Base-by-base conservation (phyloP, 2,888 invertebrate species). In the Punctoribates punctum region DNA sequence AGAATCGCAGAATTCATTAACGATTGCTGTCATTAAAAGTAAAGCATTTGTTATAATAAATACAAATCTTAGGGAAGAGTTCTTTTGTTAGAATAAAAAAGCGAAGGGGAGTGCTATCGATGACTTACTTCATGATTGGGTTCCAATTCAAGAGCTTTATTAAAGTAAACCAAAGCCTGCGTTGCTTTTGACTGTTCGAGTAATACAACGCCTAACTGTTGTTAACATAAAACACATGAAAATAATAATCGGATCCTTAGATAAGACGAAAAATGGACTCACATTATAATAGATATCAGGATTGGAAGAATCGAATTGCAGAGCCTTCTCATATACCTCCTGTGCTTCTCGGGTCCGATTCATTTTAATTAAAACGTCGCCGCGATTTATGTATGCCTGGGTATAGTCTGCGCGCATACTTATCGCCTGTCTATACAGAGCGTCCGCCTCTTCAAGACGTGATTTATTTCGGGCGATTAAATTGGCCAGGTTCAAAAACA, bases 391-490 rank as follows among this genome's bases (percentile, higher is more conserved):
- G 83, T 97, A 97, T 11, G 96, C 97, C 84, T 95, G 93, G 0
- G 94, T 90, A 84, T 96, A 96, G 86, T 97, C 96, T 0, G 96
- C 90, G 80, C 97, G 87, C 97, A 97, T 97, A 83, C 95, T 94
- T 80, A 97, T 96, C 15, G 96, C 97, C 84, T 96, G 96, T 78
- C 94, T 87, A 83, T 96, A 95, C 72, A 96, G 84, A 62, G 93
- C 88, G 85, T 97, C 96, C 0, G 97, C 97, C 85, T 97, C 96
- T 84, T 94, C 93, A 75, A 97, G 85, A 75, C 96, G 87, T 3
- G 94, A 93, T 38, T 90, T 90, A 84, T 97, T 95, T 83, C 94
- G 92, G 5, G 96, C 93, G 82, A 96, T 94, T 80, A 97, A 87
- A 85, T 94, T 96, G 1, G 96, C 96, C 79, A 97, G 87, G 85